A percentile compares a stretch with the other conserved stretches of the same genome.
Conservation (phyloP, 2,888 invertebrate genomes). For the Cataglyphis rosenhaueri region DNA sequence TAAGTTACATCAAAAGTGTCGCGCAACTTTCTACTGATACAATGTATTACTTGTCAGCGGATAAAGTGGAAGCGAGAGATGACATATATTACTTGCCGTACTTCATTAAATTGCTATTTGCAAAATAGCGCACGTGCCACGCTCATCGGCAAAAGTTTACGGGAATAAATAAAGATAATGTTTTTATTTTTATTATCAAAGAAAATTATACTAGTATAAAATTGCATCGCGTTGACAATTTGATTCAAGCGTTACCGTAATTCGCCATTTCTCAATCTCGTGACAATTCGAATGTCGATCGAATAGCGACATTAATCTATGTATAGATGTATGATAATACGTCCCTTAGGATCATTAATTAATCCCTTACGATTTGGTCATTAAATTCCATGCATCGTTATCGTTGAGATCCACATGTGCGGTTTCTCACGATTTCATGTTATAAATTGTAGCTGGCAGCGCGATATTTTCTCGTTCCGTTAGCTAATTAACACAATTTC, state of each 20-base stretch:
- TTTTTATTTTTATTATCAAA: background rate
- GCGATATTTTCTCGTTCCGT: slow-evolving; percentile 35
- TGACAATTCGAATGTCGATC: slow-evolving; percentile 9
- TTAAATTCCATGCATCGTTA: slow-evolving; percentile 52
- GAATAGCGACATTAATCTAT: background rate
- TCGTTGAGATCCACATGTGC: slow-evolving; percentile 8
- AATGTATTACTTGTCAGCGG: slow-evolving; percentile 33
- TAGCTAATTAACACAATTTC: slow-evolving; percentile 40
- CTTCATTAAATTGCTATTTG: slow-evolving; percentile 19
- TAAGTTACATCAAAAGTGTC: slow-evolving; percentile 32
- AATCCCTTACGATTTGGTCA: slow-evolving; percentile 49
- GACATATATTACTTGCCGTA: background rate
- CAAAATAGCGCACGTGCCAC: background rate
- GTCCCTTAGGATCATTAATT: slow-evolving; percentile 41
- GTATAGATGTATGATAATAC: background rate
- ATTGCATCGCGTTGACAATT: background rate
- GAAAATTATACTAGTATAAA: background rate
- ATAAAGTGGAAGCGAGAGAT: slow-evolving; percentile 10
- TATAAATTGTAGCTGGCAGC: slow-evolving; percentile 7
- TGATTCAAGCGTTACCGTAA: background rate
- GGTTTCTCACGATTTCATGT: slow-evolving; percentile 38
- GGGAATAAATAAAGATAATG: background rate
- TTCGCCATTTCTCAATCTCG: slow-evolving; percentile 1
- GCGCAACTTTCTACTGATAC: slow-evolving; percentile 26
- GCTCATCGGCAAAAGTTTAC: background rate